phyloP scores from a whole-genome alignment of 2,113 vertebrate species.

The Pachyramphus minor region DNA sequence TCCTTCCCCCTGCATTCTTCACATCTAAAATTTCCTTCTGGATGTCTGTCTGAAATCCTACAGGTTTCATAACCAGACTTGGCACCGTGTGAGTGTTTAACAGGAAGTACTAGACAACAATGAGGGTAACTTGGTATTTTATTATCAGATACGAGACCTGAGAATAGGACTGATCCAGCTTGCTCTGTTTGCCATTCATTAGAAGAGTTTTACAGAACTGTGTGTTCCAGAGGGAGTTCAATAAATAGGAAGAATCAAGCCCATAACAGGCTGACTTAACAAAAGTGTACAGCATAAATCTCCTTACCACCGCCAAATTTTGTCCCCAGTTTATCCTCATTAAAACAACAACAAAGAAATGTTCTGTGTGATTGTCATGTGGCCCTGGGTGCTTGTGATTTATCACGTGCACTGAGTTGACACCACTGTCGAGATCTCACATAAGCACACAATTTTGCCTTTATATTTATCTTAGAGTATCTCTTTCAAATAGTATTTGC shows the following conservation, averaged over 20 bases:
- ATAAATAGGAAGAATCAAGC: background rate
- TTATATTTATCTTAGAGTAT: background rate
- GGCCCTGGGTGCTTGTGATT: background rate
- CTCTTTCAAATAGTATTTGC: background rate
- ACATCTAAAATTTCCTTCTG: background rate
- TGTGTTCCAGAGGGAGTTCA: background rate
- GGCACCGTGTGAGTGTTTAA: accelerated
- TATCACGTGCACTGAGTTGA: background rate
- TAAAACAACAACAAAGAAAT: background rate
- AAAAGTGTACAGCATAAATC: accelerated
- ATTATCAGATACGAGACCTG: background rate
- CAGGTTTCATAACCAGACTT: background rate
- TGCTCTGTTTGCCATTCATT: background rate
- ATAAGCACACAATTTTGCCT: background rate
- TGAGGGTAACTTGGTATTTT: background rate
- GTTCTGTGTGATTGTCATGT: background rate
- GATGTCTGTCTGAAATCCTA: background rate
- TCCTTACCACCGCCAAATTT: background rate
- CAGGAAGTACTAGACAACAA: background rate
- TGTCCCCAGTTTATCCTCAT: background rate
- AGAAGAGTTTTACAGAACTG: background rate
- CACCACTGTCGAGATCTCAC: background rate
- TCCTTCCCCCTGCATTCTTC: accelerated
- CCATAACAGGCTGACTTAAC: background rate
- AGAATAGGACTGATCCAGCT: background rate